Base-by-base conservation (phyloP, 2,113 vertebrate genomes). In the Carassius gibelio region DNA sequence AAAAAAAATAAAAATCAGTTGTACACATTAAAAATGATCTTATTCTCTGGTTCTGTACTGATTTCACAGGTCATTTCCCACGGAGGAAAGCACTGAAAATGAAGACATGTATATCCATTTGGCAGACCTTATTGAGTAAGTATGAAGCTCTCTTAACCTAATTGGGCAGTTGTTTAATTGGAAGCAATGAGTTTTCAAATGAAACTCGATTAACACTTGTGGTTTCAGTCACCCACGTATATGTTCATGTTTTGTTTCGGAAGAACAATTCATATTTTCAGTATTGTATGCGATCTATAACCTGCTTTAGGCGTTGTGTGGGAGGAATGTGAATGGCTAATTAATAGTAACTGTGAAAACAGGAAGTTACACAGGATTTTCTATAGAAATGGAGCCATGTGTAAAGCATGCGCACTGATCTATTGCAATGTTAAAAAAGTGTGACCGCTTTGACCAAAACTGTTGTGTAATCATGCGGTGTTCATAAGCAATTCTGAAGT, bases 81-180 rank as follows among this genome's bases (percentile, higher is more conserved):
- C 95, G 9, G 97, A 98, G 89, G 96, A 97, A 88, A 97, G 94
- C 0, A 14, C 97, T 23, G 92, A 95, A 72, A 95, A 99, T 86
- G 97, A 98, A 87, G 96, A 98, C 88, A 90, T 98, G 90, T 99
- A 98, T 94, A 97, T 96, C 92, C 90, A 95, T 88, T 95, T 99
- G 89, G 96, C 96, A 62, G 98, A 99, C 92, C 91, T 99, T 90
- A 95, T 99, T 89, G 98, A 99, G 98, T 99, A 97, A 0, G 97
- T 97, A 88, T 82, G 59, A 89, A 19, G 14, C n/a, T 59, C 4
- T 36, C 8, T 52, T 9, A 50, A 59, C n/a, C 71, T 87, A 86
- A 86, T 86, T 50, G 81, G 55, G n/a, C 48, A 71, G 84, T 52
- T 79, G 36, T 64, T 62, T 45, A 8, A 15, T 4, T 42, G 55